Percentiles rank a stretch among this genome's conserved stretches.
Conservation (phyloP, 2,888 invertebrate species). For the Lymantria monacha region DNA sequence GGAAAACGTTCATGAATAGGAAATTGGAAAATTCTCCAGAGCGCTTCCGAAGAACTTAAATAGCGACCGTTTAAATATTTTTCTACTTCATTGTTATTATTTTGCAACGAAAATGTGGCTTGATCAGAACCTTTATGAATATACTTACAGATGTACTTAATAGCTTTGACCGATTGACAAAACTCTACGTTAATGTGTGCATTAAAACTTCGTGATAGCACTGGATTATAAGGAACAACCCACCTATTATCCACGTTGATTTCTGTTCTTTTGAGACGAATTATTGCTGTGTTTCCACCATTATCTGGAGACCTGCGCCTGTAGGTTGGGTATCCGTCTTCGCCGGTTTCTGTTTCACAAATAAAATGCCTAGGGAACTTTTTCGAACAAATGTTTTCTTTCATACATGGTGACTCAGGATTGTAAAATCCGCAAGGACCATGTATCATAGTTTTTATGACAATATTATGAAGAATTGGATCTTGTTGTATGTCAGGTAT, state of each 20-base stretch:
- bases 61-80: slow-evolving; percentile 24
- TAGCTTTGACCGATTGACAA: slow-evolving; percentile 21
- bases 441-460: slow-evolving; percentile 14
- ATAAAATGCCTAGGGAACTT: slow-evolving; percentile 29
- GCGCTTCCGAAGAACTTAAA: slow-evolving; percentile 18
- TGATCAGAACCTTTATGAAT: slow-evolving; percentile 17
- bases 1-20: slow-evolving; percentile 13
- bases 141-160: slow-evolving; percentile 19
- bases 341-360: slow-evolving; percentile 39
- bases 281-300: slow-evolving; percentile 1
- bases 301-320: slow-evolving; percentile 11
- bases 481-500: slow-evolving; percentile 12
- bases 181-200: slow-evolving; percentile 22
- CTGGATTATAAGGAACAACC: slow-evolving; percentile 35
- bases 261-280: not conserved
- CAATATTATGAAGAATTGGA: slow-evolving; percentile 6
- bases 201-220: slow-evolving; percentile 18
- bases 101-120: slow-evolving; percentile 17
- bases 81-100: slow-evolving; percentile 22
- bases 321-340: slow-evolving; percentile 20
- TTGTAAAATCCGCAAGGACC: slow-evolving; percentile 16
- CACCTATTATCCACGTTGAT: slow-evolving; percentile 29
- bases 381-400: slow-evolving; percentile 46
- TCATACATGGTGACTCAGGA: slow-evolving; percentile 33
- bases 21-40: slow-evolving; percentile 20